Evolutionary conservation across 2,888 invertebrate genomes (phyloP).

Genomic region (Oligia fasciuncula): DNA sequence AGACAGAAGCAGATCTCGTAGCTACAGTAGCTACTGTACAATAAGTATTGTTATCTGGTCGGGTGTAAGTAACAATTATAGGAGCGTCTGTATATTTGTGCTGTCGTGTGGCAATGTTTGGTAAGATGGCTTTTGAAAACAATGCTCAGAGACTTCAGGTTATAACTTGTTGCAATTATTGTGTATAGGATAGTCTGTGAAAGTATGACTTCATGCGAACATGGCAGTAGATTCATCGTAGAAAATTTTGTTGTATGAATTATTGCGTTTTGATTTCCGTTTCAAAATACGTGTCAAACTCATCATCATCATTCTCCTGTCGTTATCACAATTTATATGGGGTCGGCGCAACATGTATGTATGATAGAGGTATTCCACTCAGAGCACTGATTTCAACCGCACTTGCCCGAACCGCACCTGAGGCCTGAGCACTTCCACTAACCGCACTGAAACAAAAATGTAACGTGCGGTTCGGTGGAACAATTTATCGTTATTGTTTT

Average conservation of each 20-base stretch:
- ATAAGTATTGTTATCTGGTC: conserved; percentile 39
- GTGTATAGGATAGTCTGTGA: not conserved
- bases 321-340: not conserved
- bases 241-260: no score
- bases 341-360: not conserved
- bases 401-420: no score
- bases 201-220: not conserved
- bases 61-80: conserved; percentile 17
- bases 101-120: not conserved
- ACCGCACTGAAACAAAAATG: no score
- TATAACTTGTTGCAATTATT: not conserved
- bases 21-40: conserved; percentile 19
- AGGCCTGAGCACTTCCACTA: no score
- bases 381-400: no score
- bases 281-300: not conserved
- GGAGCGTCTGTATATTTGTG: conserved; percentile 12
- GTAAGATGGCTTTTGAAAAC: not conserved
- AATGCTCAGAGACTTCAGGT: not conserved
- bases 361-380: no score
- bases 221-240: not conserved
- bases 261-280: not conserved
- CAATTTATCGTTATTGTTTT: no score
- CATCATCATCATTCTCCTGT: not conserved
- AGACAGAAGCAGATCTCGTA: conserved; percentile 30
- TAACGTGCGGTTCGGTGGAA: no score